Percentiles rank a stretch among this genome's conserved stretches.
These are phyloP conservation scores for Brachypodius melanocephalos DNA, from an alignment of 2,113 vertebrate species.

Conservation along the genomic window DNA sequence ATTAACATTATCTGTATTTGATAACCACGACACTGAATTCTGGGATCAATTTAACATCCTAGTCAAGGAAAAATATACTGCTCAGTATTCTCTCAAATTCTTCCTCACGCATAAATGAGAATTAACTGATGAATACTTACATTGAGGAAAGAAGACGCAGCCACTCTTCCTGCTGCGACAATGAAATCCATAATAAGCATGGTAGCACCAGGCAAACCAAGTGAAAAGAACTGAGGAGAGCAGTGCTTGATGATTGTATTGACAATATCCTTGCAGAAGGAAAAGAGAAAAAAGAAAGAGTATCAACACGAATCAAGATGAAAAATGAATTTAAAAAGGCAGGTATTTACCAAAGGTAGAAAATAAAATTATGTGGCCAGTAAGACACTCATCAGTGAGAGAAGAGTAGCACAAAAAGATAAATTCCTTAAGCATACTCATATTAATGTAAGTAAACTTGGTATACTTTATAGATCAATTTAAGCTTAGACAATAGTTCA, in stretches of 20 bases:
- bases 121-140: conserved; percentile 75
- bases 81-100: not conserved
- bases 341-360: conserved; percentile 1
- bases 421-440: not conserved
- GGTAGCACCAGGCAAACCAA: conserved; percentile 94
- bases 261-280: conserved; percentile 88
- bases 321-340: not conserved
- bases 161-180: conserved; percentile 92
- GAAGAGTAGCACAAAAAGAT: not conserved
- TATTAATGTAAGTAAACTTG: not conserved
- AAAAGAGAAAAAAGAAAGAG: conserved; percentile 18
- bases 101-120: not conserved
- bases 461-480: not conserved
- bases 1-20: not conserved
- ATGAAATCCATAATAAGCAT: conserved; percentile 98
- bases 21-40: not conserved
- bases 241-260: conserved; percentile 99
- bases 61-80: not conserved
- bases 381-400: not conserved
- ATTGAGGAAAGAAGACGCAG: conserved; percentile 92
- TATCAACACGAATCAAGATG: not conserved
- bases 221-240: conserved; percentile 95
- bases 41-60: not conserved
- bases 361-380: not conserved
- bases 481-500: not conserved